A percentile compares a stretch with the other conserved stretches of the same genome.
These are phyloP conservation scores for Chiloscyllium plagiosum DNA, from an alignment of 2,113 vertebrate genomes.

Conservation along the genomic window DNA sequence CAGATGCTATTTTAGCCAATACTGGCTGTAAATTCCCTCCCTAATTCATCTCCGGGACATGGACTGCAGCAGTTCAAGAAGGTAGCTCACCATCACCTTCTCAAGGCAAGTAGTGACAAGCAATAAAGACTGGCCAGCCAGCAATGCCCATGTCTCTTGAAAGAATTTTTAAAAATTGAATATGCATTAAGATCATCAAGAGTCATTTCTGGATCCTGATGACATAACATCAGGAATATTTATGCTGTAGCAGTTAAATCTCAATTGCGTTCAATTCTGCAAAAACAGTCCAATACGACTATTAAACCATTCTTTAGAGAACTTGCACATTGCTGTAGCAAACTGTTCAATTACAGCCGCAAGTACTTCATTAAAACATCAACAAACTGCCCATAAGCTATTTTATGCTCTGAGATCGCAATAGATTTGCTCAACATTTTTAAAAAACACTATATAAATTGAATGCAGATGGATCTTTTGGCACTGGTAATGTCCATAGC, in stretches of 20 bases:
- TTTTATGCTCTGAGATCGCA: not conserved
- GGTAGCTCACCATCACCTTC: too few relatives aligned
- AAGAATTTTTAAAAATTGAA: not conserved
- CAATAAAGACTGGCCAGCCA: too few relatives aligned
- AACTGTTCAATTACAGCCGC: not conserved
- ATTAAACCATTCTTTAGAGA: not conserved
- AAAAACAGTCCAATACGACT: not conserved
- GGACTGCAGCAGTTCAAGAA: too few relatives aligned
- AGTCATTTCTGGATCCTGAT: not conserved
- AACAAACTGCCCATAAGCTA: not conserved
- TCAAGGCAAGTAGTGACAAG: too few relatives aligned
- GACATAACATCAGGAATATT: not conserved
- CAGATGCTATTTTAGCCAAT: not conserved
- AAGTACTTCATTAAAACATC: not conserved
- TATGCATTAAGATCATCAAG: not conserved
- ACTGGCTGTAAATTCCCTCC: too few relatives aligned
- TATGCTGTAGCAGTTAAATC: not conserved
- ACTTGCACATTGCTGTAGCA: not conserved
- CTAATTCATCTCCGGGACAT: too few relatives aligned
- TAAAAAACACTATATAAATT: not conserved
- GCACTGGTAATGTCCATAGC: too few relatives aligned
- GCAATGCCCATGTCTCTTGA: too few relatives aligned
- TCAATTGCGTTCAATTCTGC: not conserved
- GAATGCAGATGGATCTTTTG: not conserved
- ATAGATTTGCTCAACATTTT: not conserved